phyloP scores from a whole-genome alignment of 92 coral and sea anemone species.

The Nematostella vectensis region DNA sequence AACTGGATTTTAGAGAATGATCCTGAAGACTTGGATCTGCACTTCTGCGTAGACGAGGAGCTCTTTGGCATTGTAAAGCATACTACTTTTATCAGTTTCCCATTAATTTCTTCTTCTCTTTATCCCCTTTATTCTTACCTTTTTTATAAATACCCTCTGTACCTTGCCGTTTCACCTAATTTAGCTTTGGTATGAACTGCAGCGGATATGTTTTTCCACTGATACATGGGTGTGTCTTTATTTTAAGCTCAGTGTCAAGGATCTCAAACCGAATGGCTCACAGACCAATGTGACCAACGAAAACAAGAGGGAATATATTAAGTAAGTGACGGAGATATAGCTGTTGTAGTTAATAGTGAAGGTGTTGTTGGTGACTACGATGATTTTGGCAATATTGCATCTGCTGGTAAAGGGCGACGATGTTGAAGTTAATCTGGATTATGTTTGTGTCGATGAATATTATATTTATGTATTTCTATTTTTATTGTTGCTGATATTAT shows the following conservation, averaged over 20 bases:
- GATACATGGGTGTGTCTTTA: neutral
- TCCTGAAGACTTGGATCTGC: constrained; percentile 82
- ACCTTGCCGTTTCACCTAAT: neutral
- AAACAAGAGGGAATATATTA: constrained; percentile 86
- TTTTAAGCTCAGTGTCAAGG: constrained; percentile 46
- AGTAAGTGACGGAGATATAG: constrained; percentile 42
- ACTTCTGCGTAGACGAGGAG: constrained; percentile 91
- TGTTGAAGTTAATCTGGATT: no score
- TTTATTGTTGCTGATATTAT: no score
- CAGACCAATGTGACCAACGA: constrained; percentile 72
- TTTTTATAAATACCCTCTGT: neutral
- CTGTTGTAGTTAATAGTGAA: neutral
- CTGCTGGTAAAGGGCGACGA: no score
- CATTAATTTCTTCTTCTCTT: neutral
- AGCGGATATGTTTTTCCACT: no score
- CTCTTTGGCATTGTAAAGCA: constrained; percentile 78
- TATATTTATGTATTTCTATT: no score
- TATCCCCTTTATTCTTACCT: neutral
- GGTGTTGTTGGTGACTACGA: no score
- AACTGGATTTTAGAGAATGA: constrained; percentile 98
- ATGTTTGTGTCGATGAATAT: no score
- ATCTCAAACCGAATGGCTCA: constrained; percentile 82
- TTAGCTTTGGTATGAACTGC: no score
- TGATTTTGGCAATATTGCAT: neutral
- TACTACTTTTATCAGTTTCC: no score